These are phyloP conservation scores for Griposia aprilina DNA, from an alignment of 2,888 invertebrate genomes.

Conservation along the genomic window DNA sequence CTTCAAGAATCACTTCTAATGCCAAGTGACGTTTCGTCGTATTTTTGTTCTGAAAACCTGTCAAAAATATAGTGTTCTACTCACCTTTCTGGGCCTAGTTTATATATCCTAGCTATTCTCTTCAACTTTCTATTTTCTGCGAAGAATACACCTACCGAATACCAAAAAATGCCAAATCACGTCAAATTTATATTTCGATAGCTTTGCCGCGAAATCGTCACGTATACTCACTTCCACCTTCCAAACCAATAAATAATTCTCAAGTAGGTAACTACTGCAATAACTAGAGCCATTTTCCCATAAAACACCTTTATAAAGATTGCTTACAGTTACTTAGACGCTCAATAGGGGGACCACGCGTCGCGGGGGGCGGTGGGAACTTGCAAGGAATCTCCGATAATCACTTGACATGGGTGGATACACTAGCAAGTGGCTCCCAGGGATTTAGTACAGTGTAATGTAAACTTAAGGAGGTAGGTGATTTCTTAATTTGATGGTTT, in stretches of 20 bases:
- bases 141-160: not conserved
- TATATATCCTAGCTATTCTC: not conserved
- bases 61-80: too few species aligned
- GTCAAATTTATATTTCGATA: not conserved
- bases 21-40: not conserved
- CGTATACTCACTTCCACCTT: not conserved
- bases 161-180: not conserved
- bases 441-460: conserved; percentile 19
- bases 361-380: conserved; percentile 54
- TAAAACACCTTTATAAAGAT: conserved; percentile 30
- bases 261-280: not conserved
- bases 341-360: conserved; percentile 58
- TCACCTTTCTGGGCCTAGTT: not conserved
- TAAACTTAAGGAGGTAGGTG: conserved; percentile 20
- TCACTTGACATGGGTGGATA: conserved; percentile 49
- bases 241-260: not conserved
- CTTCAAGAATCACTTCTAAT: not conserved
- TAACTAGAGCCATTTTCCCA: conserved; percentile 29
- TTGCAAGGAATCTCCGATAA: conserved; percentile 25
- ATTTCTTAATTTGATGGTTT: conserved; percentile 18
- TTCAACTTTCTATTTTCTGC: not conserved
- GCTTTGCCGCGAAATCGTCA: not conserved
- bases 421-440: conserved; percentile 54
- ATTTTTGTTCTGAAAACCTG: not conserved
- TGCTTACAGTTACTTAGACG: conserved; percentile 49